phyloP scores from a whole-genome alignment of 2,797 vertebrate species.

The Stomatorhinus walkeri region DNA sequence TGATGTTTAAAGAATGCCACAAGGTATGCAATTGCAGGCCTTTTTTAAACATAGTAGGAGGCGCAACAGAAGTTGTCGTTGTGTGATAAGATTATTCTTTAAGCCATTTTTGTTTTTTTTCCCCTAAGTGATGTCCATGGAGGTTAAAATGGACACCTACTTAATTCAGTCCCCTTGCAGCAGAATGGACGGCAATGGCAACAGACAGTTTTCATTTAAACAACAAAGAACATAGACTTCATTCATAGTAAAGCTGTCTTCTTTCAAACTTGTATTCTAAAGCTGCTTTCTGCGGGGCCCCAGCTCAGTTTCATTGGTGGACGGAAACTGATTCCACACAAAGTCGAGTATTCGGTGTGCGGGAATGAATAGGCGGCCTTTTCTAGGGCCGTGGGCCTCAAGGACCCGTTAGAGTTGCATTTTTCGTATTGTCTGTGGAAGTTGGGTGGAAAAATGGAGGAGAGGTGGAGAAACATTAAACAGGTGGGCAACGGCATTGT shows the following conservation, averaged over 20 bases:
- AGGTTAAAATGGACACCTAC: constrained; percentile 79
- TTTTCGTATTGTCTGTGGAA: constrained; percentile 69
- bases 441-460: constrained; percentile 75
- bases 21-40: neutral
- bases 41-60: neutral
- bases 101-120: constrained; percentile 62
- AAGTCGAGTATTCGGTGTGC: constrained; percentile 73
- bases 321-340: constrained; percentile 72
- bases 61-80: constrained; percentile 48
- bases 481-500: constrained; percentile 71
- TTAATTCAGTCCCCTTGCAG: constrained; percentile 75
- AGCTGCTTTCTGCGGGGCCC: constrained; percentile 75
- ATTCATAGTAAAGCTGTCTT: constrained; percentile 96
- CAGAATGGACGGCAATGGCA: constrained; percentile 73
- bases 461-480: constrained; percentile 80
- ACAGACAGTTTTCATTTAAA: constrained; percentile 97
- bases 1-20: neutral
- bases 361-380: constrained; percentile 74
- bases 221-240: constrained; percentile 90
- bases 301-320: constrained; percentile 70
- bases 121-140: constrained; percentile 74
- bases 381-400: constrained; percentile 61
- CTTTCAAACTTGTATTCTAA: constrained; percentile 80
- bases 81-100: constrained; percentile 66
- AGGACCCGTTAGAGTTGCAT: constrained; percentile 86